A percentile compares a stretch with the other conserved stretches of the same genome.
Evolutionary conservation across 2,113 vertebrate species (phyloP).

Genomic region (Barbus barbus): DNA sequence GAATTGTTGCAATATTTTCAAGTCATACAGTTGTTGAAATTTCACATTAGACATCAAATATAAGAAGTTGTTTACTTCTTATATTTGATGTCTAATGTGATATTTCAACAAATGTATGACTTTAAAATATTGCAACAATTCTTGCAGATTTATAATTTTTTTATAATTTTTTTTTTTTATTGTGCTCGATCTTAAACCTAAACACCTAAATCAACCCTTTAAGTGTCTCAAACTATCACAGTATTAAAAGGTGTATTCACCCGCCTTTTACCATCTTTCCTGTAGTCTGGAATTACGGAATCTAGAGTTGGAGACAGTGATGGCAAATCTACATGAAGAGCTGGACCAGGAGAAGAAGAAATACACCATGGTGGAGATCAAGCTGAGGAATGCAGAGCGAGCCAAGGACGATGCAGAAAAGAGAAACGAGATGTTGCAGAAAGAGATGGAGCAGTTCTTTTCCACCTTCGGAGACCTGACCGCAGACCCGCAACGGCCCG

Average conservation of each 20-base stretch:
- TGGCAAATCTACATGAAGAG: slow-evolving; percentile 89
- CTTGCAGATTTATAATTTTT: no score
- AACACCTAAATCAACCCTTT: background rate
- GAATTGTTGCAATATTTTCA: no score
- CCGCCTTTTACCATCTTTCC: background rate
- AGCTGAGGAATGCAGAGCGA: slow-evolving; percentile 93
- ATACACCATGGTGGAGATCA: slow-evolving; percentile 99
- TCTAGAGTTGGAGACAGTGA: slow-evolving; percentile 89
- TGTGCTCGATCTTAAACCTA: no score
- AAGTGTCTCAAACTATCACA: background rate
- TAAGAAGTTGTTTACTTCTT: no score
- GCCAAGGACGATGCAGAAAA: slow-evolving; percentile 96
- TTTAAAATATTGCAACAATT: no score
- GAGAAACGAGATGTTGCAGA: slow-evolving; percentile 95
- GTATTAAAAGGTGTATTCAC: background rate
- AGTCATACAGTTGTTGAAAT: no score
- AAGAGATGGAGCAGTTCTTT: slow-evolving; percentile 99
- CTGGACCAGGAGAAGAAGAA: slow-evolving; percentile 97
- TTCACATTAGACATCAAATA: no score
- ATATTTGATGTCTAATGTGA: no score
- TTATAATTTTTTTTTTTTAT: no score
- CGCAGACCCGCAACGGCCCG: slow-evolving; percentile 85
- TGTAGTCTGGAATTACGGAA: slow-evolving; percentile 92
- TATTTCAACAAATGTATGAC: no score
- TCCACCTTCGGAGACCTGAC: slow-evolving; percentile 95